phyloP scores from a whole-genome alignment of 2,797 vertebrate genomes.

The Sphaeramia orbicularis region DNA sequence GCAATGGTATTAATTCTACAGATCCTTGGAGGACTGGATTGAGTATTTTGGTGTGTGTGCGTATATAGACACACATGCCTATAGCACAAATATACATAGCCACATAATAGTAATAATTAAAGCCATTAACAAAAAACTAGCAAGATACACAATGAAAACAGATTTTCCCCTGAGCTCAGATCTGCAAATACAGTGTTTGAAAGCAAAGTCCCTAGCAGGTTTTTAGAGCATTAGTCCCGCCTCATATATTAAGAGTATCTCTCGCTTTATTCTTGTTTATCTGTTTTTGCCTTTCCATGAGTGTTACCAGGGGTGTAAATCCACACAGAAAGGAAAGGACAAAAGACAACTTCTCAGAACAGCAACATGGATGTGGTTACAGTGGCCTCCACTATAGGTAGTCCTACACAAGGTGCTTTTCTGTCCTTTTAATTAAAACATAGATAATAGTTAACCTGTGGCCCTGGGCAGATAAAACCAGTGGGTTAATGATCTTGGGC shows the following conservation, averaged over 20 bases:
- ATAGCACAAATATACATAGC: neutral
- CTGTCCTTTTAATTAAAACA: conserved; percentile 71
- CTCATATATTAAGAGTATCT: conserved; percentile 31
- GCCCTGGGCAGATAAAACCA: conserved; percentile 42
- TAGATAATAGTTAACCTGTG: conserved; percentile 51
- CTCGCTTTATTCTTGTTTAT: conserved; percentile 24
- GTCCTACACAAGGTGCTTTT: conserved; percentile 56
- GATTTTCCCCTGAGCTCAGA: neutral
- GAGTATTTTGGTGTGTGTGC: too few relatives aligned
- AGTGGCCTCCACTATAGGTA: conserved; percentile 9
- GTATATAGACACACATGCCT: too few relatives aligned
- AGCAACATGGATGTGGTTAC: conserved; percentile 27
- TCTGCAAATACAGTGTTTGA: conserved; percentile 11
- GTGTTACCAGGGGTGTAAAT: conserved; percentile 17
- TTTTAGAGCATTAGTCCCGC: conserved; percentile 25
- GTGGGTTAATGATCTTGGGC: conserved; percentile 62
- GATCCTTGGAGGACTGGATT: too few relatives aligned
- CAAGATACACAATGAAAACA: too few relatives aligned
- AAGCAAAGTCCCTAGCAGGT: conserved; percentile 14
- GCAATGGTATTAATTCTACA: too few relatives aligned
- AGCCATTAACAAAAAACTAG: neutral
- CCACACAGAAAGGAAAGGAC: conserved; percentile 2
- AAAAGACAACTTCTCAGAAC: conserved; percentile 29
- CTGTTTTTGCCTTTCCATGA: conserved; percentile 16
- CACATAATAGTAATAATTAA: neutral